Evolutionary conservation across 92 coral and sea anemone species (phyloP).

Genomic region (Blastomussa wellsi): DNA sequence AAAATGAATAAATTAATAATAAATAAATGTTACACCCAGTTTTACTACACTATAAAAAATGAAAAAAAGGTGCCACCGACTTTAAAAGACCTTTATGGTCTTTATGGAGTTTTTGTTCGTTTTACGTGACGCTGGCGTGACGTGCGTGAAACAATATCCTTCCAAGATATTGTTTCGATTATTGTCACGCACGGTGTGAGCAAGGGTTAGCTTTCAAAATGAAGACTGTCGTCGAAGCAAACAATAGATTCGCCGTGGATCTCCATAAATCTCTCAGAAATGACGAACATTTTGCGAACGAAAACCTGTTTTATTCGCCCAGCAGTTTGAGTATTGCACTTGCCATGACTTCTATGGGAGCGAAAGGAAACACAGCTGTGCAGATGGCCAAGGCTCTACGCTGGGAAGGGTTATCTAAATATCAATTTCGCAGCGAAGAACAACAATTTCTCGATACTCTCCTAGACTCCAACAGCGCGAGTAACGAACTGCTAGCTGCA

Average conservation of each 20-base stretch:
- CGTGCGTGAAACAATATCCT: background rate
- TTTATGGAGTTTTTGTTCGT: too few relatives aligned
- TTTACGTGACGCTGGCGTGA: background rate
- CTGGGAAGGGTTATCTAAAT: slow-evolving; percentile 59
- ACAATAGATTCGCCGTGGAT: slow-evolving; percentile 66
- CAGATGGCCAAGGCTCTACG: slow-evolving; percentile 73
- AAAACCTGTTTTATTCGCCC: slow-evolving; percentile 86
- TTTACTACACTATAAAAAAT: too few relatives aligned
- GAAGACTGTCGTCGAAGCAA: slow-evolving; percentile 53
- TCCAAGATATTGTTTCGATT: too few relatives aligned
- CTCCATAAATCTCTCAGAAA: slow-evolving; percentile 51
- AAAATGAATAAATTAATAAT: too few relatives aligned
- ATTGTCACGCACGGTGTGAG: background rate
- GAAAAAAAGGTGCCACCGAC: too few relatives aligned
- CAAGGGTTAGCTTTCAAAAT: slow-evolving; percentile 2
- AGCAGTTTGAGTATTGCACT: slow-evolving; percentile 80
- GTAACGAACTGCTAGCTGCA: slow-evolving; percentile 67
- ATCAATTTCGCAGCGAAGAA: slow-evolving; percentile 63
- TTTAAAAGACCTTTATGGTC: too few relatives aligned
- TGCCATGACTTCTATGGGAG: slow-evolving; percentile 88
- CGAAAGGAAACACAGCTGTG: slow-evolving; percentile 75
- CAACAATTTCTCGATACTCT: slow-evolving; percentile 60
- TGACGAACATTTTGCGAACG: slow-evolving; percentile 10
- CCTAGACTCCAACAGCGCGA: slow-evolving; percentile 44
- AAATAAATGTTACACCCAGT: too few relatives aligned